Evolutionary conservation across 2,888 invertebrate species (phyloP).

Genomic region (Eustalomyia histrio): DNA sequence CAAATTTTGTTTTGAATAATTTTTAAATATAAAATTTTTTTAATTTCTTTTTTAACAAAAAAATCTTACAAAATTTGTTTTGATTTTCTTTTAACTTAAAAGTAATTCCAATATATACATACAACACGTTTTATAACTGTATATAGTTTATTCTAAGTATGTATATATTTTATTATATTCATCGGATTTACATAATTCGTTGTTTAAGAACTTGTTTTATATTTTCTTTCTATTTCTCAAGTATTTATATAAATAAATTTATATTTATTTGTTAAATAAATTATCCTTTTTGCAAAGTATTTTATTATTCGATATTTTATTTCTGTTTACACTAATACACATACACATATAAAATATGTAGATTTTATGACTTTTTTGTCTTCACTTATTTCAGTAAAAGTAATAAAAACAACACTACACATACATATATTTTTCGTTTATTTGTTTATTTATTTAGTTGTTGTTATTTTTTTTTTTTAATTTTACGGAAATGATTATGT

Average conservation of each 20-base stretch:
- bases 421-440: background rate
- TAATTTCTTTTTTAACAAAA: background rate
- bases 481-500: slow-evolving; percentile 30
- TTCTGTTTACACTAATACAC: background rate
- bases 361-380: slow-evolving; percentile 1
- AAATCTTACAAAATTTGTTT: slow-evolving; percentile 47
- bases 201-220: background rate
- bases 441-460: slow-evolving; percentile 33
- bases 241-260: background rate
- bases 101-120: slow-evolving; percentile 3
- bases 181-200: background rate
- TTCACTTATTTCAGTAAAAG: slow-evolving; percentile 1
- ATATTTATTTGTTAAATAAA: background rate
- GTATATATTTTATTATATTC: background rate
- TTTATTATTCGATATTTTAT: background rate
- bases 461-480: slow-evolving; percentile 1
- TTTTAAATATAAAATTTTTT: background rate
- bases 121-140: too few species aligned
- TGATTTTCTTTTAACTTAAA: background rate
- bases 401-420: slow-evolving; percentile 8
- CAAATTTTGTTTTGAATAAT: slow-evolving; percentile 60
- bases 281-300: background rate
- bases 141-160: too few species aligned
- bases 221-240: background rate
- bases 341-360: slow-evolving; percentile 20